phyloP scores from a whole-genome alignment of 2,113 vertebrate genomes.

The Microcebus murinus region DNA sequence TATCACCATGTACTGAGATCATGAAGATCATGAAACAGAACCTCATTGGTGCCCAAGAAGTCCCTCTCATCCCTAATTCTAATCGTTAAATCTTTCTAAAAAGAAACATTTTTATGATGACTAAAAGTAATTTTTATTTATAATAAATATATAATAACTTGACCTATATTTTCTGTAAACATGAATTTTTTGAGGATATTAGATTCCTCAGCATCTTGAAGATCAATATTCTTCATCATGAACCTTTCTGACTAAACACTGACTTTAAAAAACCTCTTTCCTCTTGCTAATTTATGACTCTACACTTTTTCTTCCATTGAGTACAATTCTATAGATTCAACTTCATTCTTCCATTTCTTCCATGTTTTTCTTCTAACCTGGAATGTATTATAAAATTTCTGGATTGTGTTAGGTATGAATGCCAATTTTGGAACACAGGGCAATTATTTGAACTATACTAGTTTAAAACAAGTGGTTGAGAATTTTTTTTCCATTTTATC shows the following conservation, averaged over 20 bases:
- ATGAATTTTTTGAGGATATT: background rate
- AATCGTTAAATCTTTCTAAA: too few relatives aligned
- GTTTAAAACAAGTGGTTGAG: slow-evolving; percentile 36
- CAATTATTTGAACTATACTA: background rate
- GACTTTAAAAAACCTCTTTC: background rate
- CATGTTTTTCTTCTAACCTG: slow-evolving; percentile 18
- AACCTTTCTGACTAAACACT: background rate
- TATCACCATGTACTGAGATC: background rate
- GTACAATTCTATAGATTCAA: background rate
- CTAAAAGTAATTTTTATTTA: slow-evolving; percentile 13
- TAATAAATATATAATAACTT: background rate
- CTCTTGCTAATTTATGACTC: background rate
- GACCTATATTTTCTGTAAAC: slow-evolving; percentile 7
- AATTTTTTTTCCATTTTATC: background rate
- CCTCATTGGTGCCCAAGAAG: background rate
- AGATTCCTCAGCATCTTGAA: background rate
- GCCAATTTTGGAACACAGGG: background rate
- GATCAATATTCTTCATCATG: background rate
- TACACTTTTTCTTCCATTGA: background rate
- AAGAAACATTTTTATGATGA: background rate
- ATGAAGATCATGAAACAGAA: background rate
- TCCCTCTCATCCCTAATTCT: background rate
- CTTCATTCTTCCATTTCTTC: background rate
- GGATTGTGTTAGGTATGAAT: background rate
- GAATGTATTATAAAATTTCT: slow-evolving; percentile 15